These are phyloP conservation scores for Falco rusticolus DNA, from an alignment of 2,797 vertebrate species.

Conservation along the genomic window DNA sequence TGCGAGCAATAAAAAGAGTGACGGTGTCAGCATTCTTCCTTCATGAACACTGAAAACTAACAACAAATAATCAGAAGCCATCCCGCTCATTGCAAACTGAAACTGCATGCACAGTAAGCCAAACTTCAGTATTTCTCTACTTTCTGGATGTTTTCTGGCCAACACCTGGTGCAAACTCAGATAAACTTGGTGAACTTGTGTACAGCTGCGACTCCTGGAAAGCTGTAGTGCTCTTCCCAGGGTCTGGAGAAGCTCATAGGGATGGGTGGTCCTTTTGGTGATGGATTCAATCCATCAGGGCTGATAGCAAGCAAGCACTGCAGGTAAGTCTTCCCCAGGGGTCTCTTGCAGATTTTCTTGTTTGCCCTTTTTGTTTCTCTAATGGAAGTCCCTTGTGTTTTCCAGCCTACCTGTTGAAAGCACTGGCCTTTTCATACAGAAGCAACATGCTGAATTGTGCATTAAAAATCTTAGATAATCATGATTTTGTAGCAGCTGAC, in stretches of 20 bases:
- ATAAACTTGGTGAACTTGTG: not conserved
- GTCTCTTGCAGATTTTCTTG: rapidly evolving
- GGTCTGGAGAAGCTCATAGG: not conserved
- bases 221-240: not conserved
- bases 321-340: not conserved
- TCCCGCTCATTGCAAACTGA: not conserved
- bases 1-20: not conserved
- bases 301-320: not conserved
- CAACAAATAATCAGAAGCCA: not conserved
- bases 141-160: not conserved
- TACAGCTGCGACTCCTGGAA: not conserved
- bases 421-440: not conserved
- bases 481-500: not conserved
- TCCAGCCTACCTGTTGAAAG: not conserved
- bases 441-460: not conserved
- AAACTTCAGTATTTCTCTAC: not conserved
- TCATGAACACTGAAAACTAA: not conserved
- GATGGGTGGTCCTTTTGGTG: not conserved
- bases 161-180: too few species aligned
- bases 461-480: not conserved
- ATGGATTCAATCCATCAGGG: not conserved
- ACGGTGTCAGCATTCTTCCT: not conserved
- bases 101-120: not conserved
- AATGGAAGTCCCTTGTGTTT: not conserved
- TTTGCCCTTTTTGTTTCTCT: not conserved